Evolutionary conservation across 2,888 invertebrate genomes (phyloP), one percentile per base, ranked within the genome.

Genomic region (Hoplodrina blanda): DNA sequence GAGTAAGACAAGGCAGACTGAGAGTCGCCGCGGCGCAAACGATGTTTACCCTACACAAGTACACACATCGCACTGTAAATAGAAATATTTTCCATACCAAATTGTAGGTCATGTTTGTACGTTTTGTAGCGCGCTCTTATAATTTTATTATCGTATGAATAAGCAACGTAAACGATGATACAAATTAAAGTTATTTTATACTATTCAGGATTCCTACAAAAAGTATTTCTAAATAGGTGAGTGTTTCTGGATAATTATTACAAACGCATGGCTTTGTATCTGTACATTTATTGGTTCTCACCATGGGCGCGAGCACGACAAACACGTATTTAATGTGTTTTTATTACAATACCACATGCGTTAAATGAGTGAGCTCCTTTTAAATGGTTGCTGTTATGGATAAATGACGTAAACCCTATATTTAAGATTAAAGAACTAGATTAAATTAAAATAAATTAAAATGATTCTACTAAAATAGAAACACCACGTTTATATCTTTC

Each of bases 11-110:
- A 70, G 77, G 72, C 74, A 81, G 83, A 81, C 83, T 59, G 62
- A 68, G 74, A 68, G 81, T 80, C 81, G 72, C 83, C 82, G 50
- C 65, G 56, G 46, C 77, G 57, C 80, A 80, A 82, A 81, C 81
- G 80, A 77, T 81, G 77, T 81, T 81, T 82, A 82, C 73, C 62
- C 69, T 61, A 73, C 64, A 75, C 69, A 72, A 68, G 64, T 71
- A 79, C 69, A 70, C 64, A 73, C 68, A 55, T 46, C 64, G 63
- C 63, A 62, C 63, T 77, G 52, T 55, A 70, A 80, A 80, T 80
- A 74, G 46, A 82, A 80, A 82, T 81, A 82, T 79, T 82, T 73
- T 79, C 73, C 71, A 80, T 80, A 71, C 63, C 33, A 57, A 82
- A 71, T 69, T 79, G 64, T 81, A 76, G 69, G 71, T 79, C 76